Percentiles rank a stretch among this genome's conserved stretches.
Conservation (phyloP, 1,140 invertebrate species). For the Drosophila kanapiae region DNA sequence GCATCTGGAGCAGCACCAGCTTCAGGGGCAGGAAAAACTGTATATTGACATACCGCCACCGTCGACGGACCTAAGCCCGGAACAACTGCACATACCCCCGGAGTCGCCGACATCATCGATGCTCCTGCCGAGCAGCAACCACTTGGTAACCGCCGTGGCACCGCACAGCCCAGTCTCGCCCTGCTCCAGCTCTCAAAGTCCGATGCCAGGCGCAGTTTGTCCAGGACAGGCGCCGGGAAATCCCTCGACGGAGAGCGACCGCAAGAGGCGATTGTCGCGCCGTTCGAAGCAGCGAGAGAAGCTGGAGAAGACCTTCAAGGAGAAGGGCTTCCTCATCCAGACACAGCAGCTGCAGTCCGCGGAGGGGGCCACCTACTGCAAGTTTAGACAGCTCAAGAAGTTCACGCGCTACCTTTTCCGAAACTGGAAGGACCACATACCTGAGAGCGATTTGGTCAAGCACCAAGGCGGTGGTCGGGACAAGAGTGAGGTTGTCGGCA, state of each 20-base stretch:
- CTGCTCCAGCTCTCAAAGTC: slow-evolving; percentile 56
- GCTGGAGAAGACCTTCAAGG: slow-evolving; percentile 95
- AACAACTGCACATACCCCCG: slow-evolving; percentile 85
- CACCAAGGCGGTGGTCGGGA: slow-evolving; percentile 35
- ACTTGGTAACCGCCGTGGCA: slow-evolving; percentile 35
- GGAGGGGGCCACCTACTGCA: slow-evolving; percentile 96
- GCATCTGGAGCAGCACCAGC: slow-evolving; percentile 84
- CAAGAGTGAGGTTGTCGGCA: slow-evolving; percentile 27
- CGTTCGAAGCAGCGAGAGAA: slow-evolving; percentile 94
- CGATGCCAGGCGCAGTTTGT: slow-evolving; percentile 38
- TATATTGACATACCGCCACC: slow-evolving; percentile 82
- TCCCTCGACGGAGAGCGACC: slow-evolving; percentile 27
- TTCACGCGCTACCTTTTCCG: slow-evolving; percentile 96
- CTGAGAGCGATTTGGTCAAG: slow-evolving; percentile 88
- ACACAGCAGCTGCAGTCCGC: slow-evolving; percentile 96
- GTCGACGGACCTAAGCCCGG: slow-evolving; percentile 81
- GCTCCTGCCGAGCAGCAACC: slow-evolving; percentile 53
- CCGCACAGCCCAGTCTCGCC: slow-evolving; percentile 57
- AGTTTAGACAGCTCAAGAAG: slow-evolving; percentile 95
- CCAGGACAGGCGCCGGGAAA: slow-evolving; percentile 23
- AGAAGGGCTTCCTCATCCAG: slow-evolving; percentile 96
- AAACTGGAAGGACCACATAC: slow-evolving; percentile 97
- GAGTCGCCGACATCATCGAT: slow-evolving; percentile 78
- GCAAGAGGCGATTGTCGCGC: slow-evolving; percentile 90
- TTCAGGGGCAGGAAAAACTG: slow-evolving; percentile 86